Percentiles rank a stretch among this genome's conserved stretches.
phyloP scores from a whole-genome alignment of 2,888 invertebrate genomes.

The Pristionchus arcanus region DNA sequence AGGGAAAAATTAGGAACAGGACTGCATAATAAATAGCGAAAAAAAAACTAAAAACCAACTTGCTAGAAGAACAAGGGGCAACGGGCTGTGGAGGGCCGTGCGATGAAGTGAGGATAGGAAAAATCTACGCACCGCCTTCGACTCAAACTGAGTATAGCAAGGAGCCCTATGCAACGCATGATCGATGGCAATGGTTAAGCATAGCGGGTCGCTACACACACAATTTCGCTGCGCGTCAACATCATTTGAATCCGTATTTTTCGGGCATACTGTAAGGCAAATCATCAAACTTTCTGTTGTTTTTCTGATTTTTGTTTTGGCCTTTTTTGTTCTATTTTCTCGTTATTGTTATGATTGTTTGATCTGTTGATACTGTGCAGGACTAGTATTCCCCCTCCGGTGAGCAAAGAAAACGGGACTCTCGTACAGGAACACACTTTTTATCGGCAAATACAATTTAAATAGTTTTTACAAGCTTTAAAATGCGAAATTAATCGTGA shows the following conservation, averaged over 20 bases:
- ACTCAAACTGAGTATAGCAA: conserved; percentile 47
- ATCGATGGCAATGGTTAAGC: conserved; percentile 45
- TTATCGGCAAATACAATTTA: conserved; percentile 11
- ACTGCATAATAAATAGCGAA: background rate
- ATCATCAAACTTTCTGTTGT: conserved; percentile 11
- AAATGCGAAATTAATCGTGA: conserved; percentile 54
- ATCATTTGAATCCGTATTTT: conserved; percentile 19
- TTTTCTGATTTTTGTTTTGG: conserved; percentile 14
- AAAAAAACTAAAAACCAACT: conserved; percentile 49
- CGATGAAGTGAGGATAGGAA: conserved; percentile 55
- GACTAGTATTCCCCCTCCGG: background rate
- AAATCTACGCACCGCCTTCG: background rate
- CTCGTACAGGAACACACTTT: background rate
- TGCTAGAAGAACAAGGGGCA: conserved; percentile 48
- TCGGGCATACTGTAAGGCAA: conserved; percentile 20
- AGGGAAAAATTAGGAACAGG: background rate
- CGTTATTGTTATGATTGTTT: conserved; percentile 21
- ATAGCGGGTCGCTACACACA: conserved; percentile 54
- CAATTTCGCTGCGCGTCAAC: conserved; percentile 48
- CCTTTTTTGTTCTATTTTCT: background rate
- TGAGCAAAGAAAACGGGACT: background rate
- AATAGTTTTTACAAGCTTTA: background rate
- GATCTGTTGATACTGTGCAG: background rate
- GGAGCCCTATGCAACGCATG: no score
- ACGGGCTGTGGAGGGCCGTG: conserved; percentile 55